These are phyloP conservation scores for Pocillopora verrucosa DNA, from an alignment of 64 coral and sea anemone species.

Conservation along the genomic window DNA sequence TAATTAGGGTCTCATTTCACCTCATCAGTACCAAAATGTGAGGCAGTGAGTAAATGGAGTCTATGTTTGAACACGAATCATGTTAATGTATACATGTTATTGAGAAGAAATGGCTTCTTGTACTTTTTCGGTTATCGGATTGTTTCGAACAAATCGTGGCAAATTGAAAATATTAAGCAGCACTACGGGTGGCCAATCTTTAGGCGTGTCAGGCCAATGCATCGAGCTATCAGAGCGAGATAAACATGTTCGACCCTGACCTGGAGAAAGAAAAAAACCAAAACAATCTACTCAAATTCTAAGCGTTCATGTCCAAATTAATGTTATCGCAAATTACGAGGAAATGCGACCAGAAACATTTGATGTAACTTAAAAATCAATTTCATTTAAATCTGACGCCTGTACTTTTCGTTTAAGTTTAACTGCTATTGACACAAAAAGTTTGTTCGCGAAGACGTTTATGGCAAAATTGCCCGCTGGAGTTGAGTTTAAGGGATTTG, in stretches of 20 bases:
- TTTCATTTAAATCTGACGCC: constrained; percentile 71
- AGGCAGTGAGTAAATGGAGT: background rate
- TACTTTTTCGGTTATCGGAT: constrained; percentile 9
- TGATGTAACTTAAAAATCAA: constrained; percentile 44
- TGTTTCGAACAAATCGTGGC: constrained; percentile 21
- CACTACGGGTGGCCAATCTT: constrained; percentile 12
- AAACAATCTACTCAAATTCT: constrained; percentile 54
- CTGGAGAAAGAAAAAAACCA: constrained; percentile 19
- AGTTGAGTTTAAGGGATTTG: constrained; percentile 21
- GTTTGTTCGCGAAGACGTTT: background rate
- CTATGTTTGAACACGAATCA: constrained; percentile 12
- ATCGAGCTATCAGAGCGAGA: constrained; percentile 14
- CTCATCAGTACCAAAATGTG: background rate
- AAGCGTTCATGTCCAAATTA: constrained; percentile 59
- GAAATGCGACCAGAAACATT: constrained; percentile 56
- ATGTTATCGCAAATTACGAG: constrained; percentile 67
- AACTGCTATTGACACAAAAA: constrained; percentile 10
- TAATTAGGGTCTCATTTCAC: background rate
- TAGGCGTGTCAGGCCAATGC: constrained; percentile 18
- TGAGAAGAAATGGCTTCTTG: background rate
- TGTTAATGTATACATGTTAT: constrained; percentile 2
- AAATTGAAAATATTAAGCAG: constrained; percentile 23
- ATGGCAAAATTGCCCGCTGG: background rate
- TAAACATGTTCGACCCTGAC: background rate
- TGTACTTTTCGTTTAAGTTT: constrained; percentile 38